phyloP scores from a whole-genome alignment of 2,888 invertebrate genomes.

The Drosophila recens region DNA sequence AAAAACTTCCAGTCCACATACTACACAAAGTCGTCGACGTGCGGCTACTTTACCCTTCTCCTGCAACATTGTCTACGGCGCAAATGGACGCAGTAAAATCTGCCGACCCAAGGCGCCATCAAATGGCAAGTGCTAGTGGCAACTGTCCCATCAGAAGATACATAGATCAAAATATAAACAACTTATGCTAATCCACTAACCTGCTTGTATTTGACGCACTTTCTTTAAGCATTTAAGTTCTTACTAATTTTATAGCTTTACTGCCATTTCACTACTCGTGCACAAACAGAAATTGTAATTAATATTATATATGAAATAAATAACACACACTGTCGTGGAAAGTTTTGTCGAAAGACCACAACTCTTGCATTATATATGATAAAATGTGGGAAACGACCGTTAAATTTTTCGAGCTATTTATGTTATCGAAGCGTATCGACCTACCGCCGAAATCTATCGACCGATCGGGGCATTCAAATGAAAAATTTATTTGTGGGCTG shows the following conservation, averaged over 20 bases:
- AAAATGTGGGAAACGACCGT: not conserved
- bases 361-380: not conserved
- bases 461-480: not conserved
- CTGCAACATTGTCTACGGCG: constrained; percentile 92
- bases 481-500: no score
- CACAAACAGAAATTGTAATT: constrained; percentile 62
- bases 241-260: constrained; percentile 51
- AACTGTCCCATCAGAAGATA: constrained; percentile 10
- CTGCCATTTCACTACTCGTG: constrained; percentile 58
- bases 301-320: constrained; percentile 71
- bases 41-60: constrained; percentile 95
- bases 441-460: not conserved
- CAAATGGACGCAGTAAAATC: constrained; percentile 91
- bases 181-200: constrained; percentile 47
- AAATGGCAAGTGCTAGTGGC: constrained; percentile 88
- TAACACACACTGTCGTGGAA: constrained; percentile 36
- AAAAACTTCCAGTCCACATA: constrained; percentile 92
- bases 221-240: constrained; percentile 57
- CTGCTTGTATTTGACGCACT: constrained; percentile 57
- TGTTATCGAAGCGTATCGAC: not conserved
- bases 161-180: constrained; percentile 48
- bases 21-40: constrained; percentile 94
- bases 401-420: not conserved
- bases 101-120: constrained; percentile 92
- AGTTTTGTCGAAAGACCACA: constrained; percentile 22